Evolutionary conservation across 2,797 vertebrate species (phyloP).

Genomic region (Microctenopoma steveboyesi): DNA sequence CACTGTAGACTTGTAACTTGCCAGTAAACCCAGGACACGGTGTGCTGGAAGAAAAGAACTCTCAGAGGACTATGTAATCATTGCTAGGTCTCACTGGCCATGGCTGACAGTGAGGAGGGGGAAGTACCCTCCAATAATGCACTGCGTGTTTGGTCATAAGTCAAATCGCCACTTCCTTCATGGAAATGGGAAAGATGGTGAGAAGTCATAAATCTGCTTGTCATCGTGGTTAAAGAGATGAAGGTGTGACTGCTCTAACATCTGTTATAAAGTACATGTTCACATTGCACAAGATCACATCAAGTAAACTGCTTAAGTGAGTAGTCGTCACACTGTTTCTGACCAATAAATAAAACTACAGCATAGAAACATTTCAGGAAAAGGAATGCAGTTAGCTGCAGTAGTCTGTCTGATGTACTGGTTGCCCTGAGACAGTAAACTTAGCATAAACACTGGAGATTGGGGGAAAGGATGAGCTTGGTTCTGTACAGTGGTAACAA

Average conservation of each 20-base stretch:
- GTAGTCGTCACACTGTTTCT: background rate
- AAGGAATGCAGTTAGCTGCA: background rate
- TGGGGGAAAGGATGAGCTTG: too few relatives aligned
- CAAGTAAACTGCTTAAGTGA: background rate
- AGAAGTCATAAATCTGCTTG: conserved; percentile 47
- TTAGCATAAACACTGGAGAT: too few relatives aligned
- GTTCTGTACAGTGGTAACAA: too few relatives aligned
- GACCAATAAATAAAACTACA: background rate
- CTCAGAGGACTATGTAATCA: conserved; percentile 24
- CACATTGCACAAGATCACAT: background rate
- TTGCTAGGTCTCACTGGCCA: conserved; percentile 21
- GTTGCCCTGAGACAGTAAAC: too few relatives aligned
- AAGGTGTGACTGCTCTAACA: conserved; percentile 27
- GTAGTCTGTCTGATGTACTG: too few relatives aligned
- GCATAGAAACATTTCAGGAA: background rate
- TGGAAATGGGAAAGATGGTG: conserved; percentile 75
- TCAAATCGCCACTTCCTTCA: conserved; percentile 70
- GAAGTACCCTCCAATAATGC: conserved; percentile 53
- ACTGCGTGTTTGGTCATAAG: conserved; percentile 60
- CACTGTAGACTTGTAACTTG: conserved; percentile 25
- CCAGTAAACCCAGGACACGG: conserved; percentile 44
- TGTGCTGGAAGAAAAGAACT: conserved; percentile 47
- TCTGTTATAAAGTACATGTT: conserved; percentile 9
- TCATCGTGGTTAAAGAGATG: conserved; percentile 29
- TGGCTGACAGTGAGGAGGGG: conserved; percentile 31